Conservation (phyloP, 2,888 invertebrate genomes). For the Drosophila yooni region DNA sequence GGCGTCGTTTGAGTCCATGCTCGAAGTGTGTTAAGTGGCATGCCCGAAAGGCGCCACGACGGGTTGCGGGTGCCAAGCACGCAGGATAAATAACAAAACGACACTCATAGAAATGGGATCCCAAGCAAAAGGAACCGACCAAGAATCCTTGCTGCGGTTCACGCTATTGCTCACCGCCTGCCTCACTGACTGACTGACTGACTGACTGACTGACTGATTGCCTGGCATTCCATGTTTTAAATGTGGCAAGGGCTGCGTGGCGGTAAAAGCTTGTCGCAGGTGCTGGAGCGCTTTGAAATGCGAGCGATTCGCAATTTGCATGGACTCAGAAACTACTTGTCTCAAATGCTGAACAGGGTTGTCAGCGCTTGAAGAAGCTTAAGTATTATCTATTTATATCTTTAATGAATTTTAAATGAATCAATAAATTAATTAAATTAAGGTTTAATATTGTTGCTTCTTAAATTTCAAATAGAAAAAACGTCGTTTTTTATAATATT, state of each 20-base stretch:
- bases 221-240: conserved; percentile 8
- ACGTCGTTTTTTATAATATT: background rate
- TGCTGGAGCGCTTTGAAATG: conserved; percentile 60
- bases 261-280: conserved; percentile 58
- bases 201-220: conserved; percentile 1
- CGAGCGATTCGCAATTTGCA: conserved; percentile 65
- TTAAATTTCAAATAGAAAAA: background rate
- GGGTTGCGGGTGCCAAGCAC: conserved; percentile 34
- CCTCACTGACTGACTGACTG: background rate
- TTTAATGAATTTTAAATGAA: background rate
- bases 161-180: background rate
- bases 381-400: background rate
- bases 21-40: conserved; percentile 72
- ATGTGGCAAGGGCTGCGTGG: conserved; percentile 33
- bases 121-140: background rate
- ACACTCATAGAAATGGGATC: conserved; percentile 60
- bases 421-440: background rate
- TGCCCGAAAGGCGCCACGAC: conserved; percentile 58
- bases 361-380: conserved; percentile 9
- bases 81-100: conserved; percentile 76
- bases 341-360: conserved; percentile 34
- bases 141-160: background rate
- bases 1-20: conserved; percentile 39
- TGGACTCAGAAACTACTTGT: conserved; percentile 27
- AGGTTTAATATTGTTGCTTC: background rate